Base-by-base conservation (phyloP, 2,888 invertebrate genomes). In the Tillus elongatus region DNA sequence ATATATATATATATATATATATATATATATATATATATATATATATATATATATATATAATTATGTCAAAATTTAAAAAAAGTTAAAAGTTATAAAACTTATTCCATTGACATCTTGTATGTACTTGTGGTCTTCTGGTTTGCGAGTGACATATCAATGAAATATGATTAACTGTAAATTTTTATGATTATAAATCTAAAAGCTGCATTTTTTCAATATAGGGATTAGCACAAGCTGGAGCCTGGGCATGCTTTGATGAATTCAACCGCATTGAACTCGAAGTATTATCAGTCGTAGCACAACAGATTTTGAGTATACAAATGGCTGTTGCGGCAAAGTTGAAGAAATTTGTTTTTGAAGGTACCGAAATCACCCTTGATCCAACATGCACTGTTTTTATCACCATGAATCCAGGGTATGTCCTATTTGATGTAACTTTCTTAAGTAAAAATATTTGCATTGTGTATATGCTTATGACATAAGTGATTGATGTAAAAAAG, bases 201-300 rank as follows among this genome's bases (percentile, higher is more conserved):
- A 19, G n/a, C n/a, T 19, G 24, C n/a, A 6, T 33, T 35, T 47
- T 56, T n/a, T n/a, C n/a, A n/a, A n/a, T n/a, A 9, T 57, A 83
- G 78, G 93, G 93, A 33, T 66, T 93, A 43, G 88, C 87, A 0
- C 88, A 88, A 58, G 82, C 90, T 8, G 93, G 93, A 11, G 87
- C 91, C 0, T 92, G 91, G 91, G 84, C 90, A 4, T 92, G 92
- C 63, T 91, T 92, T 69, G 91, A 92, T 63, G 92, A 93, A 68
- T 92, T 95, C 71, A 91, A 93, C 68, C 77, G 92, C 45, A 91
- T 92, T 50, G 90, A 91, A 59, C 68, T 91, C 56, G 91, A 92
- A 61, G 91, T 92, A 39, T 65, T 95, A 38, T 92, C 92, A 2
- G 91, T 93, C 40, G 87, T 93, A 15, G 91, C 91, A 13, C 93